Conservation (phyloP, 1,140 invertebrate species). For the Trichonephila inaurata region DNA sequence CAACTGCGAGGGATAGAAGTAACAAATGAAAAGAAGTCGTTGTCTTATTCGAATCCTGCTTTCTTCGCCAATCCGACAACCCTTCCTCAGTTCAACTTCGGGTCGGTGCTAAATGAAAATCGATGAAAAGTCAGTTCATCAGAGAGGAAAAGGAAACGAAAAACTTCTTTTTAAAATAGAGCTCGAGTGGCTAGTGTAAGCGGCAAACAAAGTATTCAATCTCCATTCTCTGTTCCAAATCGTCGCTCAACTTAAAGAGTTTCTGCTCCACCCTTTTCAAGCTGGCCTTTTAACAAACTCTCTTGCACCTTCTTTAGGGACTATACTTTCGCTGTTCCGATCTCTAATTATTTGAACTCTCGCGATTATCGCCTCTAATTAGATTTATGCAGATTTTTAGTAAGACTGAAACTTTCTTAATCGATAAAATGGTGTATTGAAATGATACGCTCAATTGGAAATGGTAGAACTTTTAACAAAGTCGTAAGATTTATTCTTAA, state of each 20-base stretch:
- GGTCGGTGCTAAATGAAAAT: conserved; percentile 63
- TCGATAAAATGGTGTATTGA: conserved; percentile 44
- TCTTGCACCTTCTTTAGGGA: conserved; percentile 60
- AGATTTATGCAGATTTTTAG: conserved; percentile 72
- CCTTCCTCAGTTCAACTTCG: neutral
- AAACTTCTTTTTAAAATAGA: conserved; percentile 5
- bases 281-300: conserved; percentile 63
- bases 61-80: neutral
- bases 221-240: conserved; percentile 57
- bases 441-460: conserved; percentile 41
- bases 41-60: neutral
- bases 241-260: conserved; percentile 33
- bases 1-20: neutral
- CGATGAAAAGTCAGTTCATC: conserved; percentile 55
- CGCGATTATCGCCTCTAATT: conserved; percentile 68
- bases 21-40: neutral
- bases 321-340: conserved; percentile 41
- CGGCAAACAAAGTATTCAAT: conserved; percentile 65
- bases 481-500: neutral
- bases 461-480: neutral
- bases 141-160: conserved; percentile 14
- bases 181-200: conserved; percentile 34
- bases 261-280: conserved; percentile 56
- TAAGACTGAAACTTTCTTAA: conserved; percentile 57
- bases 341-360: conserved; percentile 63